These are phyloP conservation scores for Dryobotodes eremita DNA, from an alignment of 2,888 invertebrate species.

Conservation along the genomic window DNA sequence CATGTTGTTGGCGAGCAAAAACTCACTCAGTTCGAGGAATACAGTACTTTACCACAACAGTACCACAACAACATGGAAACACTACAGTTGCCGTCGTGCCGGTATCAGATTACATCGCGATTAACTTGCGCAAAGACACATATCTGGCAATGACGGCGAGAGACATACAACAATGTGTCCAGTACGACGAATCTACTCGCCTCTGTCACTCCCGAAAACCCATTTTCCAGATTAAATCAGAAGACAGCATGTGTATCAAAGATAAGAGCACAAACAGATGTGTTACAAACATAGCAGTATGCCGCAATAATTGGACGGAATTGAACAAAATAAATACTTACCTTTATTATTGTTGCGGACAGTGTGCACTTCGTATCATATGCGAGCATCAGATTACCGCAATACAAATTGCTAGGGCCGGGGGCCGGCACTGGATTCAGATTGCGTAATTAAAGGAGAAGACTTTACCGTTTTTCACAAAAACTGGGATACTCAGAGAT, in stretches of 20 bases:
- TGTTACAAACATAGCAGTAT: too few relatives aligned
- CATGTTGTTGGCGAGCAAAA: too few relatives aligned
- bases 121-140: neutral
- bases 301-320: too few relatives aligned
- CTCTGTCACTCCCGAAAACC: neutral
- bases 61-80: neutral
- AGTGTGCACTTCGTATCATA: neutral
- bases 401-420: neutral
- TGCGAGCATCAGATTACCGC: neutral
- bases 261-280: too few relatives aligned
- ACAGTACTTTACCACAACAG: neutral
- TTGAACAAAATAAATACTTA: neutral
- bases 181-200: neutral
- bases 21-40: too few relatives aligned
- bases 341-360: neutral
- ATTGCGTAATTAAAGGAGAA: too few relatives aligned
- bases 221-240: neutral
- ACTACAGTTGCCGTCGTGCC: too few relatives aligned
- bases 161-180: neutral
- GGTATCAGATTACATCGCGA: neutral
- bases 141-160: neutral
- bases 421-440: neutral
- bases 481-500: too few relatives aligned
- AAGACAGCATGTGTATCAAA: too few relatives aligned
- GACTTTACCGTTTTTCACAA: too few relatives aligned